These are phyloP conservation scores for Drosophila sp. DNA, from an alignment of 1,140 invertebrate species.

Conservation along the genomic window DNA sequence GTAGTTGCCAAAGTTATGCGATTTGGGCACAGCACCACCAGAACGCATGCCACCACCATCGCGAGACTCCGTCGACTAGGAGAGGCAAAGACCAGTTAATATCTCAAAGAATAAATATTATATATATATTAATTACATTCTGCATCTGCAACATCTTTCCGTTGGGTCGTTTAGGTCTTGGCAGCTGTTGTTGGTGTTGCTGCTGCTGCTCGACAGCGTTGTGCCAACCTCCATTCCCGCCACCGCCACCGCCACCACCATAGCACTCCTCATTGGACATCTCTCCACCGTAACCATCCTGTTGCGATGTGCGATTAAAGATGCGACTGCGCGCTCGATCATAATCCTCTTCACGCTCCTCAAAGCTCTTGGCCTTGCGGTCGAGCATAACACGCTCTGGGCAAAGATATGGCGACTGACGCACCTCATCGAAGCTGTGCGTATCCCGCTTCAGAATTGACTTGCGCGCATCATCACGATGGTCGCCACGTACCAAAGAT, in stretches of 20 bases:
- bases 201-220: constrained; percentile 63
- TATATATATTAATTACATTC: constrained; percentile 51
- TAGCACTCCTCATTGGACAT: constrained; percentile 63
- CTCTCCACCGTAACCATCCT: constrained; percentile 62
- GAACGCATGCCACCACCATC: constrained; percentile 75
- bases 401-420: constrained; percentile 75
- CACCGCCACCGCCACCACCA: constrained; percentile 45
- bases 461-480: constrained; percentile 88
- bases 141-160: constrained; percentile 83
- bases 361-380: constrained; percentile 93
- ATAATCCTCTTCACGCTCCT: constrained; percentile 95
- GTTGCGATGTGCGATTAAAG: constrained; percentile 87
- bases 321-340: constrained; percentile 92
- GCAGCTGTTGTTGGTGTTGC: constrained; percentile 57
- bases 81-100: background rate
- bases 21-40: constrained; percentile 90
- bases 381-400: constrained; percentile 88
- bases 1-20: constrained; percentile 94
- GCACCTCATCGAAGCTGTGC: constrained; percentile 90
- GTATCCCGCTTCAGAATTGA: constrained; percentile 94
- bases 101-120: background rate
- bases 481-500: constrained; percentile 87
- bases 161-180: constrained; percentile 70
- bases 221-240: constrained; percentile 47
- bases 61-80: constrained; percentile 86